These are phyloP conservation scores for Labrus mixtus DNA, from an alignment of 2,113 vertebrate species.

Conservation along the genomic window DNA sequence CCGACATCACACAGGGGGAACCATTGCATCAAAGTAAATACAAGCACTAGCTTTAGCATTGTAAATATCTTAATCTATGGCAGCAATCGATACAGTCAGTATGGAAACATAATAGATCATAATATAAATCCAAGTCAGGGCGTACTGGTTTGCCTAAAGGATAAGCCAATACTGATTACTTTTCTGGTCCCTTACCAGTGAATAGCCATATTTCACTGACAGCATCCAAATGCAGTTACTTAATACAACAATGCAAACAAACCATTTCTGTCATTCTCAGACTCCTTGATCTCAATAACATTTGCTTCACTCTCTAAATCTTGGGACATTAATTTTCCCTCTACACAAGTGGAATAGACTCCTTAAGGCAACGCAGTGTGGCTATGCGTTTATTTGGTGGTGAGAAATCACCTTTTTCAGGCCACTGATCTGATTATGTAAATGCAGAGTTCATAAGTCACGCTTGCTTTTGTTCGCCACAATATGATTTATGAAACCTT, in stretches of 20 bases:
- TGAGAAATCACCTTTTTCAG: conserved; percentile 52
- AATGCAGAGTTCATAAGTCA: conserved; percentile 77
- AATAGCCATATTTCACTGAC: background rate
- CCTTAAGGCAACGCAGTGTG: conserved; percentile 8
- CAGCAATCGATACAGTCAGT: no score
- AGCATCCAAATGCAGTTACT: background rate
- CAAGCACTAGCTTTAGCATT: no score
- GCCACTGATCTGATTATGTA: conserved; percentile 77
- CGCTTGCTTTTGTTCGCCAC: conserved; percentile 59
- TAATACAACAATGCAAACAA: conserved; percentile 9
- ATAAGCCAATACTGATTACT: background rate
- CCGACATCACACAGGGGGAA: no score
- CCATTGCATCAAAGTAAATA: no score
- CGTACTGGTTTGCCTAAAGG: background rate
- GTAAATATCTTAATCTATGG: no score
- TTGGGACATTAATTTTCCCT: conserved; percentile 8
- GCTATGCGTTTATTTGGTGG: background rate
- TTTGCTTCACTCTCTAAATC: conserved; percentile 6
- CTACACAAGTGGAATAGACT: background rate
- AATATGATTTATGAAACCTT: conserved; percentile 72
- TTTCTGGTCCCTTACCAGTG: background rate
- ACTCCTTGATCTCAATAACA: conserved; percentile 30
- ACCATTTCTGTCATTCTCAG: conserved; percentile 25
- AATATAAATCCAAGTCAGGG: no score
- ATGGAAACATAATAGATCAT: no score